A percentile compares a stretch with the other conserved stretches of the same genome.
phyloP scores from a whole-genome alignment of 2,888 invertebrate genomes.

The Orthonychiurus folsomi region DNA sequence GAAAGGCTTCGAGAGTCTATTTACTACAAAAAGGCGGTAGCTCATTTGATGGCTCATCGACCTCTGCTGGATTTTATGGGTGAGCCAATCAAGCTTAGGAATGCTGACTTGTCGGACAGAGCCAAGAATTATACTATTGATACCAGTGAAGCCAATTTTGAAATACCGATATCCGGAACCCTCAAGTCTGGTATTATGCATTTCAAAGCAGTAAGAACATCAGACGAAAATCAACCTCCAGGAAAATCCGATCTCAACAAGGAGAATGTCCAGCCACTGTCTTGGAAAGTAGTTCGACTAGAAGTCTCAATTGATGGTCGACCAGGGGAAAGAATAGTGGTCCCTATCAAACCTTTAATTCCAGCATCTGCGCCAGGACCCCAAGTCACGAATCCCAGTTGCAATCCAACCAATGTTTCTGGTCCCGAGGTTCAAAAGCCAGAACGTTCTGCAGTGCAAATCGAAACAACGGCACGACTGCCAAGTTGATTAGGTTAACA shows the following conservation, averaged over 20 bases:
- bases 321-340: constrained; percentile 21
- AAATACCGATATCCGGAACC: constrained; percentile 58
- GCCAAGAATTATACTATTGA: constrained; percentile 49
- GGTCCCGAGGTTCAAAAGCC: too few species aligned
- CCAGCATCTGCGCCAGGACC: neutral
- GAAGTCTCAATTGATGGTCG: constrained; percentile 19
- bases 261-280: neutral
- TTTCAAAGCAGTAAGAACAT: constrained; percentile 54
- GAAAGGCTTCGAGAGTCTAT: constrained; percentile 12
- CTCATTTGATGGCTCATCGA: constrained; percentile 14
- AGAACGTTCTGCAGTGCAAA: too few species aligned
- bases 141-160: constrained; percentile 51
- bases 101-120: constrained; percentile 51
- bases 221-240: neutral
- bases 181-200: constrained; percentile 56
- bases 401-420: too few species aligned
- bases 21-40: constrained; percentile 11
- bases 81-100: constrained; percentile 60
- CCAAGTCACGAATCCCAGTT: too few species aligned
- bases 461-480: too few species aligned
- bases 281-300: constrained; percentile 21
- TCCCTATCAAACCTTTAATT: neutral
- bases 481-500: too few species aligned
- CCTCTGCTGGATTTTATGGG: constrained; percentile 51
- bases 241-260: neutral